phyloP scores from a whole-genome alignment of 1,140 invertebrate species.

The Centruroides vittatus region DNA sequence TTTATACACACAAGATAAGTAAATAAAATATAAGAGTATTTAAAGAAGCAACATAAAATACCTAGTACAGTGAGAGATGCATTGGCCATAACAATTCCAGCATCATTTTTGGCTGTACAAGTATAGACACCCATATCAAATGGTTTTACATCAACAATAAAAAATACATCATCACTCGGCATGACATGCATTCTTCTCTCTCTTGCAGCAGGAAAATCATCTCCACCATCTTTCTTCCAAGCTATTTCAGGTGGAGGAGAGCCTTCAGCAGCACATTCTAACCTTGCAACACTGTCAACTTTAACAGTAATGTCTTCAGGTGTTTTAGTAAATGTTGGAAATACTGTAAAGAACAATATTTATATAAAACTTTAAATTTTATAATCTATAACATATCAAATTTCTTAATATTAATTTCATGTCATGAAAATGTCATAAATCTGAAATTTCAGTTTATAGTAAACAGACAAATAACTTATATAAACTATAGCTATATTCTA shows the following conservation, averaged over 20 bases:
- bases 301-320: constrained; percentile 70
- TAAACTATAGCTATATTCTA: too few relatives aligned
- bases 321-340: constrained; percentile 51
- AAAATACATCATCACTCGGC: constrained; percentile 77
- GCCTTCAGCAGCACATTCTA: constrained; percentile 82
- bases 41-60: constrained; percentile 26
- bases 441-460: too few relatives aligned
- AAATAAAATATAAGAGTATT: neutral
- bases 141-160: constrained; percentile 76
- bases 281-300: constrained; percentile 65
- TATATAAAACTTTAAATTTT: too few relatives aligned
- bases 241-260: constrained; percentile 75
- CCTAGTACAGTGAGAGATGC: constrained; percentile 72
- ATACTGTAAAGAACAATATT: too few relatives aligned
- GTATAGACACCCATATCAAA: constrained; percentile 83
- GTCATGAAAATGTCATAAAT: too few relatives aligned
- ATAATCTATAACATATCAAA: too few relatives aligned
- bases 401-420: too few relatives aligned
- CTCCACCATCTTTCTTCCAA: constrained; percentile 87
- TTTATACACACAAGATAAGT: too few relatives aligned
- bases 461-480: too few relatives aligned
- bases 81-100: constrained; percentile 71
- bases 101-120: constrained; percentile 80
- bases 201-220: constrained; percentile 85
- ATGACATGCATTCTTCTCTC: constrained; percentile 86